Evolutionary conservation across 2,113 vertebrate genomes (phyloP), one percentile per base, ranked within the genome.

Genomic region (Macroglossus sobrinus): DNA sequence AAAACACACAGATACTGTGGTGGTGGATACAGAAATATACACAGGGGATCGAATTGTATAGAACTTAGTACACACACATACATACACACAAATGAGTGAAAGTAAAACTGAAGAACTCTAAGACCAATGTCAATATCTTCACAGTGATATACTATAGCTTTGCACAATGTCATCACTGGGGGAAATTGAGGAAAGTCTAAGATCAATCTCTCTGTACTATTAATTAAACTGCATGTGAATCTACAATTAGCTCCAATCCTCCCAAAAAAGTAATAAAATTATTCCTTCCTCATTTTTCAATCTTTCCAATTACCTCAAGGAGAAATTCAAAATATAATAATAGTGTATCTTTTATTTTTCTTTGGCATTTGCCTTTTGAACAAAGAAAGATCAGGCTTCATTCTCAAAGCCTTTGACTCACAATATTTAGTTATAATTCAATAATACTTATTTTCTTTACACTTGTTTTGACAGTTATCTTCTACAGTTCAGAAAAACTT

Each of bases 111-210:
- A 92, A 47, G 59, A n/a, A 16, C 10, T n/a, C 57, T 0, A 7
- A 11, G n/a, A 45, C 0, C 18, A 10, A 4, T 2, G 47, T 38
- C 24, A 10, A 4, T 7, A 43, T 22, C 50, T 33, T 18, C 6
- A 1, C 3, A 28, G 19, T 38, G 30, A 74, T 21, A 33, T 6
- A n/a, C 38, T 33, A 12, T 6, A 66, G 38, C 59, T 75, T 35
- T 63, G 40, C 57, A 76, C 14, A 88, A 53, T 16, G n/a, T 64
- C n/a, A 13, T 45, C 69, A 11, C 1, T 28, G 55, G 26, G 68
- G 24, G 55, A 61, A 0, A 63, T 4, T 7, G 33, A 47, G 43
- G 4, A 24, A 18, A 3, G n/a, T 13, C 5, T 6, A 19, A 57
- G 4, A 18, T 21, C 13, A 1, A 5, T 11, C 35, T n/a, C 10